Percentiles rank a stretch among this genome's conserved stretches.
Evolutionary conservation across 2,888 invertebrate species (phyloP).

Genomic region (Adelphocoris suturalis): DNA sequence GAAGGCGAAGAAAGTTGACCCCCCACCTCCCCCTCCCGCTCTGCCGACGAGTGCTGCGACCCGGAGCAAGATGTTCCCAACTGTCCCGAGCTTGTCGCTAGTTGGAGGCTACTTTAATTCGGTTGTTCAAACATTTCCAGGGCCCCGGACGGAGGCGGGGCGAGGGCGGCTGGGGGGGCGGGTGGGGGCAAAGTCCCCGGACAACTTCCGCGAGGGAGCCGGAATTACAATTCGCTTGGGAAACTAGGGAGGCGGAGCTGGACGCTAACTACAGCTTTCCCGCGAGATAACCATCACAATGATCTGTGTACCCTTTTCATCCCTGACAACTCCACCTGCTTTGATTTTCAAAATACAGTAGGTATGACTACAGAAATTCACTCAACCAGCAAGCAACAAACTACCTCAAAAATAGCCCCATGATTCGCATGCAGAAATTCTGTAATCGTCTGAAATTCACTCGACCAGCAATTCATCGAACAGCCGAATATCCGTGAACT

Average conservation of each 20-base stretch:
- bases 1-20: background rate
- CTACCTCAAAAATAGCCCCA: too few relatives aligned
- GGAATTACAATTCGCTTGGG: conserved; percentile 6
- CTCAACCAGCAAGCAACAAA: too few relatives aligned
- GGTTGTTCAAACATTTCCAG: background rate
- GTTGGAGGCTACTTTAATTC: conserved; percentile 11
- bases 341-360: background rate
- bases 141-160: too few relatives aligned
- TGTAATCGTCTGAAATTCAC: too few relatives aligned
- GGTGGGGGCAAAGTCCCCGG: background rate
- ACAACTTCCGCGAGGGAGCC: background rate
- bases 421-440: too few relatives aligned
- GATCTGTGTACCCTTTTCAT: background rate
- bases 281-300: conserved; percentile 3
- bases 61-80: background rate
- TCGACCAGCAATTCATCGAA: too few relatives aligned
- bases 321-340: background rate
- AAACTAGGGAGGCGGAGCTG: background rate
- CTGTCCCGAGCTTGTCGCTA: conserved; percentile 15
- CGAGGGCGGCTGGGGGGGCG: background rate
- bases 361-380: too few relatives aligned
- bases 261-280: conserved; percentile 7
- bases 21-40: background rate
- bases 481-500: too few relatives aligned
- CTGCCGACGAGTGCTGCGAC: background rate